Percentiles rank a stretch among this genome's conserved stretches.
Evolutionary conservation across 1,140 invertebrate species (phyloP).

Genomic region (Scaptomyza pallida): DNA sequence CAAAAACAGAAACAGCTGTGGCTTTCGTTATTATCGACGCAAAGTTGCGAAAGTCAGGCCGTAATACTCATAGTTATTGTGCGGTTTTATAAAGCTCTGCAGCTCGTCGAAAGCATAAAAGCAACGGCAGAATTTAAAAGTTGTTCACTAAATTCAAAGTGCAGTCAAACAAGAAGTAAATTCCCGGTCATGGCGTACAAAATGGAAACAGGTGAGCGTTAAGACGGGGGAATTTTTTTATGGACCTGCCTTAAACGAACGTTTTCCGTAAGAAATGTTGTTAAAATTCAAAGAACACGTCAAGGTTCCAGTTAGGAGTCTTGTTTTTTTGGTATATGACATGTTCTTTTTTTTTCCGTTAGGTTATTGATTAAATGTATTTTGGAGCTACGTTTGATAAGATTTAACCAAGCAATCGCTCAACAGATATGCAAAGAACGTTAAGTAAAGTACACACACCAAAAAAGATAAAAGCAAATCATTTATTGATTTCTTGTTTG

Average conservation of each 20-base stretch:
- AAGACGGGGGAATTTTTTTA: too few relatives aligned
- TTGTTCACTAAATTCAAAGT: neutral
- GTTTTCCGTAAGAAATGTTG: neutral
- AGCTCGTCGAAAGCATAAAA: neutral
- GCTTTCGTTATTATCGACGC: conserved; percentile 6
- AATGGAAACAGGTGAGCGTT: neutral
- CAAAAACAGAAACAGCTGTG: conserved; percentile 22
- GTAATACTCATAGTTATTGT: neutral
- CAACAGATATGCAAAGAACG: conserved; percentile 48
- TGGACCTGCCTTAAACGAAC: too few relatives aligned
- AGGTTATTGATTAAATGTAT: conserved; percentile 65
- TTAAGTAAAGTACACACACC: neutral
- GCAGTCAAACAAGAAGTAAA: neutral
- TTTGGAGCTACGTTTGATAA: conserved; percentile 55
- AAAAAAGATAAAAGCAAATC: neutral
- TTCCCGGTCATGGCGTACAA: neutral
- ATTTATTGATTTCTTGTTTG: conserved; percentile 4
- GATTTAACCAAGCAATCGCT: conserved; percentile 35
- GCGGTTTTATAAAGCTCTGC: neutral
- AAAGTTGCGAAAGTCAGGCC: neutral
- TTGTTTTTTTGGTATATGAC: conserved; percentile 2
- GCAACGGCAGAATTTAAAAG: neutral
- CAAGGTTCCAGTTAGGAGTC: neutral
- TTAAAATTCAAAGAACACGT: neutral
- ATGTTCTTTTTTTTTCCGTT: conserved; percentile 40